Conservation (phyloP, 2,888 invertebrate species). For the Callyntrura guangdongensis region DNA sequence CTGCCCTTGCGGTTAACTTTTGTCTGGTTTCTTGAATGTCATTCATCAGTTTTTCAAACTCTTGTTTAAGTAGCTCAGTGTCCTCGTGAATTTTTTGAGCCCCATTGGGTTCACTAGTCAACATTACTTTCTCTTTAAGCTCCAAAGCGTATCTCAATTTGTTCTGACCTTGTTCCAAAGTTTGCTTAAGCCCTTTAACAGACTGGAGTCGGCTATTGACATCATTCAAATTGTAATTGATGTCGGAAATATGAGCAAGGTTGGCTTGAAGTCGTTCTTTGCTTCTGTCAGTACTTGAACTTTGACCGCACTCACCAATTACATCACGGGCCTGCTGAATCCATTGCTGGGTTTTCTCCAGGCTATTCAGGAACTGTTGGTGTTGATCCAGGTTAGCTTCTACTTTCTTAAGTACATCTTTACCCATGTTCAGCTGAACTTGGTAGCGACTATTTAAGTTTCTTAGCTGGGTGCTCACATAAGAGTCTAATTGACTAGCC, state of each 20-base stretch:
- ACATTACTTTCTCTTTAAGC: slow-evolving; percentile 96
- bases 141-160: slow-evolving; percentile 94
- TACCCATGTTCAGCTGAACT: slow-evolving; percentile 94
- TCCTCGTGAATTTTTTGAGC: slow-evolving; percentile 96
- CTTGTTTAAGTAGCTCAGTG: slow-evolving; percentile 94
- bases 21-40: slow-evolving; percentile 93
- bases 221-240: slow-evolving; percentile 93
- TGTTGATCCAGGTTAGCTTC: slow-evolving; percentile 96
- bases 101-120: slow-evolving; percentile 96
- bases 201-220: slow-evolving; percentile 94
- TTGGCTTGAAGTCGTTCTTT: slow-evolving; percentile 94
- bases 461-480: slow-evolving; percentile 94
- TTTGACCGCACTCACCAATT: slow-evolving; percentile 92
- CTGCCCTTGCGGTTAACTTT: slow-evolving; percentile 90
- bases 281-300: slow-evolving; percentile 88
- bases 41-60: slow-evolving; percentile 94
- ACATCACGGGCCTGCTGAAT: slow-evolving; percentile 94
- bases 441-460: slow-evolving; percentile 95
- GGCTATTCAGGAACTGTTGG: slow-evolving; percentile 91
- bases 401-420: slow-evolving; percentile 96
- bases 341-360: slow-evolving; percentile 93
- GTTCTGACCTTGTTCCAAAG: slow-evolving; percentile 96
- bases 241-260: slow-evolving; percentile 92
- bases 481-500: slow-evolving; percentile 94
- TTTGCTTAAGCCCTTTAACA: slow-evolving; percentile 95